Evolutionary conservation across 2,797 vertebrate species (phyloP).

Genomic region (Anguilla pacifica): DNA sequence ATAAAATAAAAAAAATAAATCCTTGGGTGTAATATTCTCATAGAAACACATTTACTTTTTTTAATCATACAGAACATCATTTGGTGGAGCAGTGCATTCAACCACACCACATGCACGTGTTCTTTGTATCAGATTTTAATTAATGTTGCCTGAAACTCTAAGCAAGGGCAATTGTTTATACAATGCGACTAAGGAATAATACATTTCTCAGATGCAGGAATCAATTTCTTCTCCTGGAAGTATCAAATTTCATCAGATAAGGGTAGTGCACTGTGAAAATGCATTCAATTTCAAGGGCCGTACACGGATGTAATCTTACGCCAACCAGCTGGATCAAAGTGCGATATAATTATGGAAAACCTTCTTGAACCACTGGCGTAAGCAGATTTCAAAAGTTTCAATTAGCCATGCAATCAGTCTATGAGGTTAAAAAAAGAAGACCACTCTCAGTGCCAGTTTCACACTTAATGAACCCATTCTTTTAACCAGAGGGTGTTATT

Average conservation of each 20-base stretch:
- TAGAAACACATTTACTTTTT: neutral
- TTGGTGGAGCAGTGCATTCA: neutral
- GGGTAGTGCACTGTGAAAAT: neutral
- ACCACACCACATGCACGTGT: neutral
- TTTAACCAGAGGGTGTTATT: neutral
- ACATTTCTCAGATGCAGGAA: neutral
- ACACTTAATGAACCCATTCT: conserved; percentile 14
- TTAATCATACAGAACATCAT: neutral
- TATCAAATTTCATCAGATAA: neutral
- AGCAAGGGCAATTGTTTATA: neutral
- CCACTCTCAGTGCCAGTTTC: neutral
- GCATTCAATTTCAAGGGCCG: neutral
- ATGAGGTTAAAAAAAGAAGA: neutral
- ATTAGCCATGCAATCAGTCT: conserved; percentile 10
- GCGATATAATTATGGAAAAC: neutral
- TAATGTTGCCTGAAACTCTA: neutral
- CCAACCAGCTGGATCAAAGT: conserved; percentile 1
- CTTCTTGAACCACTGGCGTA: neutral
- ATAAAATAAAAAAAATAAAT: neutral
- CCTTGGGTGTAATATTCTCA: neutral
- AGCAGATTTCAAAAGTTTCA: conserved; percentile 15
- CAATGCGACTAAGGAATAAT: neutral
- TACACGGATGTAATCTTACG: neutral
- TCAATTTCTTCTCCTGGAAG: neutral
- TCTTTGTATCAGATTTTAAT: neutral